A percentile compares a stretch with the other conserved stretches of the same genome.
Evolutionary conservation across 2,888 invertebrate genomes (phyloP).

Genomic region (Drosophila quasianomalipes): DNA sequence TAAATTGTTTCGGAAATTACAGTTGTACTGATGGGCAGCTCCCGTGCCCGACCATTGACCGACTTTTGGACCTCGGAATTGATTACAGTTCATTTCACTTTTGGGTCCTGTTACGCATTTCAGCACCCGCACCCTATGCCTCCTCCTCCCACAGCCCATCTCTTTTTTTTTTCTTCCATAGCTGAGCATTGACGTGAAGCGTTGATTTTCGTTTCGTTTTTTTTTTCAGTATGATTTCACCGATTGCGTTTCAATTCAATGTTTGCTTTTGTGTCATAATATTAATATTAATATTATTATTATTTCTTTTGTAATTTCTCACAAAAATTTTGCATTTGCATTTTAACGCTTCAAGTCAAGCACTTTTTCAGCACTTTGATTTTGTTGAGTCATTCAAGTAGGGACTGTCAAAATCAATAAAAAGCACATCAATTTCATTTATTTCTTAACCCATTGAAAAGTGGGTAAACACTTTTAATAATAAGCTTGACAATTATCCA

Average conservation of each 20-base stretch:
- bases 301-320: slow-evolving; percentile 3
- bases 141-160: background rate
- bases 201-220: slow-evolving; percentile 24
- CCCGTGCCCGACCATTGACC: slow-evolving; percentile 31
- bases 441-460: background rate
- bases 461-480: background rate
- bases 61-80: slow-evolving; percentile 56
- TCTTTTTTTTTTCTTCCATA: background rate
- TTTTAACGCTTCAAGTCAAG: slow-evolving; percentile 6
- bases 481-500: background rate
- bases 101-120: slow-evolving; percentile 41
- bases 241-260: slow-evolving; percentile 14
- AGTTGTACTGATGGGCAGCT: slow-evolving; percentile 37
- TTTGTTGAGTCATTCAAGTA: slow-evolving; percentile 1
- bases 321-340: slow-evolving; percentile 13
- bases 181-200: slow-evolving; percentile 22
- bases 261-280: slow-evolving; percentile 47
- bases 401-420: background rate
- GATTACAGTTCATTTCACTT: slow-evolving; percentile 79
- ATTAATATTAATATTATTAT: slow-evolving; percentile 51
- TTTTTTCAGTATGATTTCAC: slow-evolving; percentile 12
- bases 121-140: too few relatives aligned
- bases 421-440: background rate
- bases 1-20: slow-evolving; percentile 74
- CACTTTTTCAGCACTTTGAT: background rate